Base-by-base conservation (phyloP, 2,113 vertebrate species). In the Mormoops blainvillei region DNA sequence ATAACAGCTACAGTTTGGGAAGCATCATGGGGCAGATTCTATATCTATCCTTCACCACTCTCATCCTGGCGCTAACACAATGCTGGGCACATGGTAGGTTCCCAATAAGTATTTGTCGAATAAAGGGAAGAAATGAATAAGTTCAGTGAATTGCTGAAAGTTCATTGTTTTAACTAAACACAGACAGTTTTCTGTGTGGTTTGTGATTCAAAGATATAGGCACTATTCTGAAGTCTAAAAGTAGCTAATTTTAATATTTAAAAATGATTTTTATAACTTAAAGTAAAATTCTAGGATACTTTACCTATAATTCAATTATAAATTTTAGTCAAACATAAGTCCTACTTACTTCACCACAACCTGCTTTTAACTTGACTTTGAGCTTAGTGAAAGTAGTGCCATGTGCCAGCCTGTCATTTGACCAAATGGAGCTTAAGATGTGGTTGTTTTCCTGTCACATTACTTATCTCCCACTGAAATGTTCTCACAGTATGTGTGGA, bases 401-500 rank as follows among this genome's bases (percentile, higher is more conserved):
- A 1, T 45, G 7, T 48, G 88, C 74, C 38, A 80, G 45, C 38
- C 15, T 43, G 65, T 56, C n/a, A 38, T 94, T 96, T 93, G 31
- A 52, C 28, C 76, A 96, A 54, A 73, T 71, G 87, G 45, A 54
- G 65, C 50, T 84, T 87, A 65, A 36, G 56, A 71, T 92, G 36
- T 81, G 54, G 83, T 48, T 84, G 22, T 45, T 61, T 61, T 31
- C 71, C 33, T 68, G 33, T 95, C 65, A 86, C 87, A 94, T 95
- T 80, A 96, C 87, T 93, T 94, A 48, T 76, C 58, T 94, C n/a
- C 18, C 9, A 20, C 63, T 90, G 48, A 96, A 94, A 90, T 92
- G 70, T 92, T 94, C 70, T 71, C 87, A 48, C 7, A 50, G 33
- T 88, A 3, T 58, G 28, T 91, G 58, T 90, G 28, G 33, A 73